These are phyloP conservation scores for Notarius quadriscutis DNA, from an alignment of 2,113 vertebrate genomes.

Conservation along the genomic window DNA sequence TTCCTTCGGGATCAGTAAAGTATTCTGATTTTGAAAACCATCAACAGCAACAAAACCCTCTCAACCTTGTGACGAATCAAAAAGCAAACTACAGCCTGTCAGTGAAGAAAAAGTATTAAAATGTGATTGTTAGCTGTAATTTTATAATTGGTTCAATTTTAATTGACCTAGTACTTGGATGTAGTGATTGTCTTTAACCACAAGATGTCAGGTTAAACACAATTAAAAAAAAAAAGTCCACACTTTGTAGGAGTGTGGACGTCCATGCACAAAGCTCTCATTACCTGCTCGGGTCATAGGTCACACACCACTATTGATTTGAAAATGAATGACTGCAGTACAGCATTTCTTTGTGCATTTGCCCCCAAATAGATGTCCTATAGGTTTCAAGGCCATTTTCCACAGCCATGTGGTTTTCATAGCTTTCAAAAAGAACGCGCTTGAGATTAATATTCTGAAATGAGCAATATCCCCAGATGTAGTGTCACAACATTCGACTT, in stretches of 20 bases:
- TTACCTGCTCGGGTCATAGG: neutral
- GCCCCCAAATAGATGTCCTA: neutral
- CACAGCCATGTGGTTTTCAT: neutral
- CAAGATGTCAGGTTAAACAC: constrained; percentile 47
- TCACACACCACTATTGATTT: constrained; percentile 2
- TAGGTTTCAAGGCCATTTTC: neutral
- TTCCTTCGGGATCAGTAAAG: too few species aligned
- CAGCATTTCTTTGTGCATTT: neutral
- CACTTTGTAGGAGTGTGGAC: neutral
- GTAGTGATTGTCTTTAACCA: constrained; percentile 43
- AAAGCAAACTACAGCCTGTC: neutral
- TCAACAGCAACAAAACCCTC: neutral
- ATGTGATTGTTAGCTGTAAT: neutral
- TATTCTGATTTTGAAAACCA: too few species aligned
- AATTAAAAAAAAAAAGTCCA: neutral
- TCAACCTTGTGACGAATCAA: neutral
- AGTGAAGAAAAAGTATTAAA: neutral
- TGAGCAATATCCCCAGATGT: neutral
- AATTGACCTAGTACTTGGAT: neutral
- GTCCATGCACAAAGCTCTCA: neutral
- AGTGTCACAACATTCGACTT: neutral
- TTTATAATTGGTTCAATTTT: neutral
- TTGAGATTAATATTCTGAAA: neutral
- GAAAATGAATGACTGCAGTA: neutral
- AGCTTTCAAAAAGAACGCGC: neutral